Conservation (phyloP, 2,113 vertebrate species). For the Hippocampus zosterae region DNA sequence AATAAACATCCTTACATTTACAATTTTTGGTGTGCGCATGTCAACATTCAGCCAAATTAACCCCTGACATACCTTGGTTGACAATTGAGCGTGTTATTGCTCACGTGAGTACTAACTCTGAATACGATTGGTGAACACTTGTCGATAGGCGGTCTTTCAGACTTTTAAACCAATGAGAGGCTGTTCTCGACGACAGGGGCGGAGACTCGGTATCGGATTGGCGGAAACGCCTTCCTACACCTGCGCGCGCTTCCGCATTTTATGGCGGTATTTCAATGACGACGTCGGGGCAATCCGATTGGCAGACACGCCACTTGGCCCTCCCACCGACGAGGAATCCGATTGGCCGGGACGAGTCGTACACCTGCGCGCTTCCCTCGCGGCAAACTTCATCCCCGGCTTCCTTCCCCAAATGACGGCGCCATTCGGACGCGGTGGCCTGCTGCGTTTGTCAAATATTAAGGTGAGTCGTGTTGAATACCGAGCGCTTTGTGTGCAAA, state of each 20-base stretch:
- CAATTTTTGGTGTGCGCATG: too few relatives aligned
- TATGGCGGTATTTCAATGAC: neutral
- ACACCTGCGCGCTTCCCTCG: neutral
- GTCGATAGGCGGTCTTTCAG: neutral
- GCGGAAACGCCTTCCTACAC: constrained; percentile 10
- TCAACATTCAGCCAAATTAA: too few relatives aligned
- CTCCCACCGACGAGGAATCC: too few relatives aligned
- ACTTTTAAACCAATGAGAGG: neutral
- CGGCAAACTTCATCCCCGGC: neutral
- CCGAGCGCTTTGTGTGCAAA: neutral
- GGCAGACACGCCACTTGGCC: too few relatives aligned
- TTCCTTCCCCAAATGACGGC: neutral
- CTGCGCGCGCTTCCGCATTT: constrained; percentile 18
- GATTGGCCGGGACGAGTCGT: too few relatives aligned
- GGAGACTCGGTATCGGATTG: neutral
- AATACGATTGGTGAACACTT: too few relatives aligned
- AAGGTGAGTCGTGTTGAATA: constrained; percentile 34
- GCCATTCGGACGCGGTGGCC: neutral
- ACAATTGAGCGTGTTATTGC: too few relatives aligned
- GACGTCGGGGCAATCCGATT: too few relatives aligned
- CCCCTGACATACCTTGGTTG: too few relatives aligned
- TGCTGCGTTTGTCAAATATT: neutral
- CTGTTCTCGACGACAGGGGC: too few relatives aligned
- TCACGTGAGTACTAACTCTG: too few relatives aligned
- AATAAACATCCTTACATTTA: neutral